These are phyloP conservation scores for Brachyrhaphis roseni DNA, from an alignment of 2,797 vertebrate genomes.

Conservation along the genomic window DNA sequence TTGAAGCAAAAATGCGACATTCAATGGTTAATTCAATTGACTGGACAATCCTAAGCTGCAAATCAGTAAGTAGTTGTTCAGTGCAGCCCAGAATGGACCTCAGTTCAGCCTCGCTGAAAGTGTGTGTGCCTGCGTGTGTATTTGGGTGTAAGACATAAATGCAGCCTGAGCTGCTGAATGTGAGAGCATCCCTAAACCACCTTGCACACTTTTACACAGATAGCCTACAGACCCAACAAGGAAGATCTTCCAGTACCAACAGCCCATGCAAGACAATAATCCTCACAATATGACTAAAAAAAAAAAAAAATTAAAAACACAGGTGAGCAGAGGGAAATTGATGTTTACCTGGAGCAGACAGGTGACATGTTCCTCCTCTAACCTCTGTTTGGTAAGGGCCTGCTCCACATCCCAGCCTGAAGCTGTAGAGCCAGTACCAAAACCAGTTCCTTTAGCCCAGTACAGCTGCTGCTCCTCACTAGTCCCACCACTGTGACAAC, in stretches of 20 bases:
- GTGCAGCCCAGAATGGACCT: too few relatives aligned
- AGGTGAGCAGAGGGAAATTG: neutral
- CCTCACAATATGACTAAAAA: neutral
- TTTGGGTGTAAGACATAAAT: neutral
- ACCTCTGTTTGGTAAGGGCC: conserved; percentile 95
- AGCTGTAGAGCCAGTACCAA: conserved; percentile 99
- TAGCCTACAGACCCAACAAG: neutral
- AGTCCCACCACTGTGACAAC: conserved; percentile 87
- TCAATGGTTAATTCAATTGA: too few relatives aligned
- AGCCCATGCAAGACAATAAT: neutral
- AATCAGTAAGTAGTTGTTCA: too few relatives aligned
- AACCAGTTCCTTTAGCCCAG: conserved; percentile 99
- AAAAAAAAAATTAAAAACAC: neutral
- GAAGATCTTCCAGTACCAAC: neutral
- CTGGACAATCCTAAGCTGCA: too few relatives aligned
- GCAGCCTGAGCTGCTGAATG: neutral
- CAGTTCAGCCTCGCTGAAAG: too few relatives aligned
- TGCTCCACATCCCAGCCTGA: conserved; percentile 99
- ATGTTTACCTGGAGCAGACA: conserved; percentile 92
- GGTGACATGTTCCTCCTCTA: conserved; percentile 98
- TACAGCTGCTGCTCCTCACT: conserved; percentile 97
- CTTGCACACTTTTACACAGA: neutral
- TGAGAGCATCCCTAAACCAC: neutral
- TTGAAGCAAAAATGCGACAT: too few relatives aligned
- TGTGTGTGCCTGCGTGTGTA: too few relatives aligned